Evolutionary conservation across 1,140 invertebrate species (phyloP), one percentile per base, ranked within the genome.

Genomic region (Drosophila willistoni): DNA sequence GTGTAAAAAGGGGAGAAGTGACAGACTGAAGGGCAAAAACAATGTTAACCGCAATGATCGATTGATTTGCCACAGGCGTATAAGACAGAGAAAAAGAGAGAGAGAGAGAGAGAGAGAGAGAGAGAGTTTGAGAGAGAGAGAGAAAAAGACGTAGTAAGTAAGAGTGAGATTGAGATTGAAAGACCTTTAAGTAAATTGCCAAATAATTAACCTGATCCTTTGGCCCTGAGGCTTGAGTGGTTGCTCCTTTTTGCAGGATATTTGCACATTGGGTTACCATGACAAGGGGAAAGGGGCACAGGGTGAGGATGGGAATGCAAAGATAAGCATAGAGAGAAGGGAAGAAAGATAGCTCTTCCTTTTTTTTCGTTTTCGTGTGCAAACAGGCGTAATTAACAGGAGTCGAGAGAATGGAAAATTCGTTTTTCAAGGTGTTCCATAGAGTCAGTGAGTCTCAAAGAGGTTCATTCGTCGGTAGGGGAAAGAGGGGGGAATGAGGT

Each of bases 361-460:
- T 62, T 47, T 41, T 29, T 29, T 29, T 7, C 25, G 2, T 29
- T 29, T 29, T 29, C 54, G 62, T 41, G 71, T 65, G 73, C 81
- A 81, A 67, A 71, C 62, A 85, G 65, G 81, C 81, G 81, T 56
- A 84, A 84, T 84, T 84, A 84, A 84, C 70, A 59, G 36, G 77
- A 59, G 64, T 63, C 64, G 42, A 54, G 61, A 66, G 73, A 51
- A 51, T 51, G 44, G 44, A 51, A 51, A 51, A 22, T 51, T 19
- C 13, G 44, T 22, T 19, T 51, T 51, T 12, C 44, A 51, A 51
- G 44, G 44, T 51, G 44, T 51, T 51, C 44, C 44, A 51, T 12
- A 51, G 44, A 51, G 44, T 51, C 44, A 51, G 44, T 22, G 17
- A 22, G 17, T 51, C 19, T 51, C 3, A 19, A 51, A 22, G 44